phyloP scores from a whole-genome alignment of 2,113 vertebrate species.

The Leptodactylus fuscus region DNA sequence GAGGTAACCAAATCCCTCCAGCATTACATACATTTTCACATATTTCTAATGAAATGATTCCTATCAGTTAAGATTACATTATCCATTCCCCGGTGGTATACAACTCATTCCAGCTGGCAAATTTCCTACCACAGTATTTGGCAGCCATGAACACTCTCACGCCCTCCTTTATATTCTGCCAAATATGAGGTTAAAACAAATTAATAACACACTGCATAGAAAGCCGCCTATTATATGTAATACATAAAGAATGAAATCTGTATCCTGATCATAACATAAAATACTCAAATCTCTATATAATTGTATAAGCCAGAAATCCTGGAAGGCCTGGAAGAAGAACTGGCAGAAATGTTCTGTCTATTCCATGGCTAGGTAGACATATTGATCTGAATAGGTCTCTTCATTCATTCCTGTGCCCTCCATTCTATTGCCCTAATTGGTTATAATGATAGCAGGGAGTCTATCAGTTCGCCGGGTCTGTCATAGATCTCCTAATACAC shows the following conservation, averaged over 20 bases:
- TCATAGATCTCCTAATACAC: too few relatives aligned
- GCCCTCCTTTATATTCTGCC: neutral
- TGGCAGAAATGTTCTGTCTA: neutral
- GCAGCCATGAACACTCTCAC: neutral
- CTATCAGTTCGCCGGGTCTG: too few relatives aligned
- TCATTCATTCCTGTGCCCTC: neutral
- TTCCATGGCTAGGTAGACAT: too few relatives aligned
- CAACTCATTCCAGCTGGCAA: neutral
- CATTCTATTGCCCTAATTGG: too few relatives aligned
- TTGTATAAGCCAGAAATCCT: neutral
- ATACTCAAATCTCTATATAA: neutral
- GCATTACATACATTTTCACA: neutral
- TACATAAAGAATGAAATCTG: neutral
- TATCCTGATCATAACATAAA: neutral
- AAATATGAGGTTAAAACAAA: neutral
- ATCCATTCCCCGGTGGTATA: neutral
- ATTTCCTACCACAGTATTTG: conserved; percentile 8
- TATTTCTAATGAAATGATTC: neutral
- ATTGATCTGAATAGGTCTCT: too few relatives aligned
- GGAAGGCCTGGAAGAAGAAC: neutral
- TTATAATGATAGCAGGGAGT: too few relatives aligned
- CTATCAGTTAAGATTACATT: conserved; percentile 14
- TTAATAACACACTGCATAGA: neutral
- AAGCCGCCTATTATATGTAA: neutral
- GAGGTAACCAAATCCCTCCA: neutral